Base-by-base conservation (phyloP, 2,888 invertebrate genomes). In the Ischnus inquisitorius region DNA sequence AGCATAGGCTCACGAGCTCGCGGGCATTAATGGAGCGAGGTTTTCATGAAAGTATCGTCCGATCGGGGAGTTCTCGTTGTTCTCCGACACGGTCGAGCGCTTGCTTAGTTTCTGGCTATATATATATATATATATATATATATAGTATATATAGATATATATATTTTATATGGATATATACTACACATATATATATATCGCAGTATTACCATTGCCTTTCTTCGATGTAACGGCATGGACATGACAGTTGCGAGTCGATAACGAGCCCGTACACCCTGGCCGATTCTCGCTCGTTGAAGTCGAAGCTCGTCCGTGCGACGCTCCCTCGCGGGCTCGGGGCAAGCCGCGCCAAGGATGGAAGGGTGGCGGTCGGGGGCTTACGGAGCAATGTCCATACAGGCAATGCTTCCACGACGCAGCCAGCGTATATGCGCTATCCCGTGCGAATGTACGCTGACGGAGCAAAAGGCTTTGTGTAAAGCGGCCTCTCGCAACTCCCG, bases 391-490 rank as follows among this genome's bases (percentile, higher is more conserved):
- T 54, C 54, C 54, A 54, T 54, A 54, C 19, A 54, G 54, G 22
- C 22, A 12, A 22, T 22, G 22, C 54, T 54, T 19, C 54, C 54
- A n/a, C 19, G 10, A 10, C 54, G 67, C 19, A 4, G 12, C 22
- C 22, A 46, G 16, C 41, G 41, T 60, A 41, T 43, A 41, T 43
- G 54, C 54, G 54, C 71, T 71, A 54, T 71, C 71, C 28, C 51
- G 71, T 57, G 16, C 22, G 57, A 71, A 71, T 71, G 71, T 54
- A 22, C 71, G 34, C 48, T 54, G 51, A 69, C 69, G 51, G 69
- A 46, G 51, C 48, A 51, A 69, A 69, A 16, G 69, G 48, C 69
- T 71, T 71, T 71, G 69, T 71, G 69, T 25, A 54, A 12, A 51
- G 34, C 34, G 54, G 34, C 51, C 69, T 54, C 69, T 14, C 54